Conservation (phyloP, 2,797 vertebrate species). For the Enteromius thamalakanensis region DNA sequence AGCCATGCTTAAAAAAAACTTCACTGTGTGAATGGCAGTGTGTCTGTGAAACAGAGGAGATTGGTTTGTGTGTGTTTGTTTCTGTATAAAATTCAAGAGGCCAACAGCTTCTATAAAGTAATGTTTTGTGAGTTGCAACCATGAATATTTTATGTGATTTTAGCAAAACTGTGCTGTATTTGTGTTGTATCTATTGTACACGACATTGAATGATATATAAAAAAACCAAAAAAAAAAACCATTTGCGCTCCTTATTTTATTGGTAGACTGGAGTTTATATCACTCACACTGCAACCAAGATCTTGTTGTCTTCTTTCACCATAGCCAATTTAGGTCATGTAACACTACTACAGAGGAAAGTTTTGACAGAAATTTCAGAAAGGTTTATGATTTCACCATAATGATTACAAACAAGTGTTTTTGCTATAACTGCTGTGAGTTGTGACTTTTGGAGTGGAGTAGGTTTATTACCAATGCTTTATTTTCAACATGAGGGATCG, state of each 20-base stretch:
- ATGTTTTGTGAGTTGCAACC: constrained; percentile 58
- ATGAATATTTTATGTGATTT: constrained; percentile 58
- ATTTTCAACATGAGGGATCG: constrained; percentile 25
- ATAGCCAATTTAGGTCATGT: background rate
- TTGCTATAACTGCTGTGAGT: background rate
- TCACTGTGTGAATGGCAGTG: constrained; percentile 28
- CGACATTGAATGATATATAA: constrained; percentile 63
- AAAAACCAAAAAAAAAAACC: constrained; percentile 51
- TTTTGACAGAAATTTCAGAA: background rate
- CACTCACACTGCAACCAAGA: background rate
- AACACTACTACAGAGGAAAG: background rate
- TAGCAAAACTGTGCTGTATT: constrained; percentile 51
- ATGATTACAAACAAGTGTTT: background rate
- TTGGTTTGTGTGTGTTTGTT: constrained; percentile 41
- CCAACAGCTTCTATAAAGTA: constrained; percentile 57
- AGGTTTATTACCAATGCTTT: constrained; percentile 5
- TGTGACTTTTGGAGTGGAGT: background rate
- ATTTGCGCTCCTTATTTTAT: background rate
- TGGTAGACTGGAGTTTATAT: background rate
- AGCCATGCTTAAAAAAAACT: constrained; percentile 35
- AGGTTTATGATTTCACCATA: background rate
- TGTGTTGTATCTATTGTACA: constrained; percentile 60
- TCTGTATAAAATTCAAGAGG: constrained; percentile 35
- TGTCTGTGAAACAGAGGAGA: constrained; percentile 36
- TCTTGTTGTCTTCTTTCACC: background rate